Conservation (phyloP, 2,888 invertebrate genomes). For the Entomobrya multifasciata region DNA sequence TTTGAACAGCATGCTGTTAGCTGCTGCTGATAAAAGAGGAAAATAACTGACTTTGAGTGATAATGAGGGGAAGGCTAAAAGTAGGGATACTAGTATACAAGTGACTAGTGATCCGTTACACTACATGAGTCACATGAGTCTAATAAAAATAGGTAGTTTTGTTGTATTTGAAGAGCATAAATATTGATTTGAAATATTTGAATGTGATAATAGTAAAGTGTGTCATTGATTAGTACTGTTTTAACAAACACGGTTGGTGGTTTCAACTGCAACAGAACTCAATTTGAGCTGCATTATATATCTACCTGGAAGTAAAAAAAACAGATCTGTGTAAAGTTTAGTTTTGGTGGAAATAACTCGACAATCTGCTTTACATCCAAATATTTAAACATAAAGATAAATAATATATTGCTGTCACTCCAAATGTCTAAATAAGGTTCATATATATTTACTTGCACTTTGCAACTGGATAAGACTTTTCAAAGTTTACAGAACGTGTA, state of each 20-base stretch:
- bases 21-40: too few relatives aligned
- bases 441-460: background rate
- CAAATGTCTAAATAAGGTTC: background rate
- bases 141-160: background rate
- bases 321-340: background rate
- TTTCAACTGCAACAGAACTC: background rate
- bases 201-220: slow-evolving; percentile 18
- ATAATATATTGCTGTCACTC: background rate
- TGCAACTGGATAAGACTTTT: background rate
- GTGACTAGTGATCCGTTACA: too few relatives aligned
- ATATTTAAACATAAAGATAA: slow-evolving; percentile 29
- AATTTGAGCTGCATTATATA: background rate
- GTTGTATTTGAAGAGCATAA: slow-evolving; percentile 6
- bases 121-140: background rate
- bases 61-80: too few relatives aligned
- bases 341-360: background rate
- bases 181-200: slow-evolving; percentile 34
- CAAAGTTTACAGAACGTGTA: background rate
- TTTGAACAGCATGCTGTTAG: too few relatives aligned
- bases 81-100: too few relatives aligned
- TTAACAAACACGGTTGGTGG: background rate
- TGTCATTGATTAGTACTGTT: slow-evolving; percentile 21
- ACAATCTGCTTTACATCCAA: background rate
- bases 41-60: too few relatives aligned
- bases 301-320: slow-evolving; percentile 30